These are phyloP conservation scores for Aphaenogaster floridana DNA, from an alignment of 1,140 invertebrate genomes.

Conservation along the genomic window DNA sequence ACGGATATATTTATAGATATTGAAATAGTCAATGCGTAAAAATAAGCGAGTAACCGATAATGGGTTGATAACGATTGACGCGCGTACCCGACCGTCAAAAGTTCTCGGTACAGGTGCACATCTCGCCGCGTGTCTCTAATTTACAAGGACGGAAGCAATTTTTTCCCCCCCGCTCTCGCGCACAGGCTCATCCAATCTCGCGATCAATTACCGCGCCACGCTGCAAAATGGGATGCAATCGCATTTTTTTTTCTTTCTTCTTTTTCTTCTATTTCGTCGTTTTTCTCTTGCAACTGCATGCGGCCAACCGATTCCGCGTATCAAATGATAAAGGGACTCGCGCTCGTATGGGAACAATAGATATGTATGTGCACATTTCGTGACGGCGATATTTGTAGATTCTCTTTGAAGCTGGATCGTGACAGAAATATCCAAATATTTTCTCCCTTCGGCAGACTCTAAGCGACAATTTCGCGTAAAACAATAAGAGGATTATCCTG, in stretches of 20 bases:
- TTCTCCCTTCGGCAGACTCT: background rate
- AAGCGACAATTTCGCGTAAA: slow-evolving; percentile 20
- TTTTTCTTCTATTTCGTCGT: background rate
- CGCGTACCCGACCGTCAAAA: slow-evolving; percentile 17
- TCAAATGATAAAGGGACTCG: slow-evolving; percentile 47
- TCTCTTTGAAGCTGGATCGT: slow-evolving; percentile 31
- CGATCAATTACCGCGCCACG: slow-evolving; percentile 55
- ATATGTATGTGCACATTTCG: slow-evolving; percentile 22
- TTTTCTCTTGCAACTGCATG: slow-evolving; percentile 7
- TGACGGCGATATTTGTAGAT: slow-evolving; percentile 49
- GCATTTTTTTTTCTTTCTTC: background rate
- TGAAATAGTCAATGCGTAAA: background rate
- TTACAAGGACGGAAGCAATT: slow-evolving; percentile 39
- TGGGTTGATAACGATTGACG: background rate
- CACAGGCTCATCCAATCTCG: slow-evolving; percentile 54
- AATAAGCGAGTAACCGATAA: slow-evolving; percentile 17
- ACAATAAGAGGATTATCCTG: slow-evolving; percentile 53
- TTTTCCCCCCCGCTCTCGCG: background rate
- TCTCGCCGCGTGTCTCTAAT: slow-evolving; percentile 53
- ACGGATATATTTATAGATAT: slow-evolving; percentile 1
- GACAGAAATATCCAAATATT: slow-evolving; percentile 58
- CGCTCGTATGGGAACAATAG: slow-evolving; percentile 45
- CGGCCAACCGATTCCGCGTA: slow-evolving; percentile 23
- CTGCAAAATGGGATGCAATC: slow-evolving; percentile 48
- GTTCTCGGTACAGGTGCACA: background rate